Conservation (phyloP, 2,797 vertebrate species). For the Coregonus suidteri region DNA sequence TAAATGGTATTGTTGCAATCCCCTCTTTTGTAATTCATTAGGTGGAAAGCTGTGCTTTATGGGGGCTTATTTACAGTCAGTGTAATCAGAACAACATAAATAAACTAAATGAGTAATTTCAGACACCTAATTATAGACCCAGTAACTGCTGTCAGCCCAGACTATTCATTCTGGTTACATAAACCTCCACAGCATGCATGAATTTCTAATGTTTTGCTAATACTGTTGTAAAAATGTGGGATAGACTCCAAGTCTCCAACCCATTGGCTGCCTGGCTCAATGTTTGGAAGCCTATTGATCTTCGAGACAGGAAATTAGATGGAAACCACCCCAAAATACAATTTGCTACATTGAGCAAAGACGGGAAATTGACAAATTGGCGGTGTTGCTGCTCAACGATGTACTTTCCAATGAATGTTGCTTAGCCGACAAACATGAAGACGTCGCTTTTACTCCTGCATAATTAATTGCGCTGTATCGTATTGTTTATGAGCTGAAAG, state of each 20-base stretch:
- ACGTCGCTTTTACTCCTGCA: constrained; percentile 36
- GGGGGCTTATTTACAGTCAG: constrained; percentile 48
- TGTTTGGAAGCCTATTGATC: constrained; percentile 51
- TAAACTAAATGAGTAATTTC: constrained; percentile 66
- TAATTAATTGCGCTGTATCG: constrained; percentile 38
- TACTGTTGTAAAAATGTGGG: constrained; percentile 37
- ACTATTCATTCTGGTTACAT: constrained; percentile 53
- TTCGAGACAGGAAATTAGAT: constrained; percentile 52
- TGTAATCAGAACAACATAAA: constrained; percentile 64
- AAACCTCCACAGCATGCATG: constrained; percentile 49
- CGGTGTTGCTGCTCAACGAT: constrained; percentile 29
- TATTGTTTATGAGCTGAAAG: constrained; percentile 48
- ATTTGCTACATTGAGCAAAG: constrained; percentile 43
- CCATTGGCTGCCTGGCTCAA: constrained; percentile 19
- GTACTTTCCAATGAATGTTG: constrained; percentile 40
- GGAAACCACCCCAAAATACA: constrained; percentile 30
- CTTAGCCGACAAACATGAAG: constrained; percentile 28
- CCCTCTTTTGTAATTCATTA: constrained; percentile 46
- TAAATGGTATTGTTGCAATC: constrained; percentile 44
- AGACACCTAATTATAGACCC: constrained; percentile 58
- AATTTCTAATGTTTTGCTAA: constrained; percentile 48
- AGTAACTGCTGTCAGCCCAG: constrained; percentile 48
- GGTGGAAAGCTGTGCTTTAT: constrained; percentile 40
- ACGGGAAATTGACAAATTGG: constrained; percentile 47
- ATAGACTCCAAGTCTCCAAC: constrained; percentile 6